Evolutionary conservation across 2,888 invertebrate species (phyloP), one percentile per base, ranked within the genome.

Genomic region (Mycogona germanica): DNA sequence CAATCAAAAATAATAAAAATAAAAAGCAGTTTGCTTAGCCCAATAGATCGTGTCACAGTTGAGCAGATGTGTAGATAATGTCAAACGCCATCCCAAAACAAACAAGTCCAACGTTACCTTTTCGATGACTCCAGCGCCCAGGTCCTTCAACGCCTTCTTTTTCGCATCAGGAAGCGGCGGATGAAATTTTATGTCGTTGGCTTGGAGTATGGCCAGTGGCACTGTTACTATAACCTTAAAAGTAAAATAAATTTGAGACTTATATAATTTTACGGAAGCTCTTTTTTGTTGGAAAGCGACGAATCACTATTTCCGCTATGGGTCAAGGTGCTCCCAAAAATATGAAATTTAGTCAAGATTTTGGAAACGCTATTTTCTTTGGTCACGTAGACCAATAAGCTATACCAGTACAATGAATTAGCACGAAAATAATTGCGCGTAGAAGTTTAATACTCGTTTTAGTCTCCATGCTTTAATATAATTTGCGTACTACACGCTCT

Each of bases 81-180:
- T 38, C 21, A 38, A 21, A 38, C 17, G 38, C 38, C 21, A 21
- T 17, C 17, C n/a, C n/a, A 9, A 14, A 40, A 21, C 9, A 14
- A 7, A 12, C 46, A 49, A 12, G 35, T 3, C 28, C 21, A 14
- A 46, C 38, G 55, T 9, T 52, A 72, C 71, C 65, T 74, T 74
- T 59, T 75, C 74, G 35, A 73, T 68, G 23, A 66, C 58, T 3
- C 73, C 74, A 46, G 68, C 66, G 1, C 73, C 73, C 4, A 75
- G 62, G 12, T 61, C 56, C 1, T 61, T 51, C 5, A 74, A 64
- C 1, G 72, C 71, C 14, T 64, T 59, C 2, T 55, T 51, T 57
- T 75, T 74, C 9, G 58, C 48, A 2, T 64, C 60, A 0, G 73
- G 72, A 9, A 75, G 62, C 1, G 62, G 57, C 2, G 75, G 75